Base-by-base conservation (phyloP, 2,797 vertebrate genomes). In the Neosilurus hyrtlii region DNA sequence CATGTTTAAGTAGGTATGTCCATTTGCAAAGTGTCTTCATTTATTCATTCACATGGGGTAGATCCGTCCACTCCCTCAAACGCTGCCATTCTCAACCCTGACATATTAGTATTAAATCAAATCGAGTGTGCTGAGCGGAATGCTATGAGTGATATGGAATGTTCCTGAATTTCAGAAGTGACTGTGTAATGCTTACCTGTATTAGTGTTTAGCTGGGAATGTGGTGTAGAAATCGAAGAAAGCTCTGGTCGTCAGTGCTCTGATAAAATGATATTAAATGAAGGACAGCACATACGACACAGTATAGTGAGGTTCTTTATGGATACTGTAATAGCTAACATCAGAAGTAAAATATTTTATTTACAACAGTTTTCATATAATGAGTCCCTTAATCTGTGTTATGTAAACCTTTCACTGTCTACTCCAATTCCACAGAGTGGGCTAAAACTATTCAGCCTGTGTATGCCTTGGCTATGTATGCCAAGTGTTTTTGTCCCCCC, bases 1-100 rank as follows among this genome's bases (percentile, higher is more conserved):
- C 49, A 81, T 90, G 88, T 90, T 90, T 90, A 90, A 90, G 89
- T 83, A 90, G 88, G 76, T 88, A 85, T 88, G 85, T 90, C 89
- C 89, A 91, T 89, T 90, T 89, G 89, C 68, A 80, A 75, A 82
- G 83, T 65, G 61, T 81, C 84, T 89, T 91, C 83, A 91, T 91
- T 91, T 90, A 90, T 91, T 91, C 84, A 91, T 90, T 87, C 77
- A 82, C 82, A 87, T 86, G 78, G 86, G 79, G 86, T 86, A 86
- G 83, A 82, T 78, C 66, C 78, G 67, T 75, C 54, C 76, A 84
- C 54, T 70, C 84, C 82, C 83, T 86, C 79, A 89, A 86, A 89
- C 82, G 65, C 83, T 72, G 75, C 73, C 81, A 85, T 87, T 88
- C 88, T 88, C 83, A 83, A 83, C 79, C 85, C 82, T 81, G 82